Percentiles rank a stretch among this genome's conserved stretches.
phyloP scores from a whole-genome alignment of 2,113 vertebrate species.

The Prunella fulvescens region DNA sequence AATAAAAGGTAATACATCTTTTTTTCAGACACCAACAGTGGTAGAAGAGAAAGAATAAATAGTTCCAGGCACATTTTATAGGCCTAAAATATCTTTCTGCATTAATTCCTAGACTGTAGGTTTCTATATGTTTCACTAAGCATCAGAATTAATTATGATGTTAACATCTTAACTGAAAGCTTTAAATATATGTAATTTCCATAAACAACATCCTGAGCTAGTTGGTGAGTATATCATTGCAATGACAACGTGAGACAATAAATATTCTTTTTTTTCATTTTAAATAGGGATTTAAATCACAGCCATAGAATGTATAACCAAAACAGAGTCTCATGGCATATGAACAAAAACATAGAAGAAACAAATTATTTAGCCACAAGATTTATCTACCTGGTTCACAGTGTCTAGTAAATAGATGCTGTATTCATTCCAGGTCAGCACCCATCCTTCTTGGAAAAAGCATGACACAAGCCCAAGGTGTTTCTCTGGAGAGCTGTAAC shows the following conservation, averaged over 20 bases:
- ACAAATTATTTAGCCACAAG: background rate
- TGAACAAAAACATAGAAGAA: background rate
- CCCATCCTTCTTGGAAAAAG: conserved; percentile 89
- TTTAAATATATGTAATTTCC: background rate
- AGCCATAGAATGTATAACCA: background rate
- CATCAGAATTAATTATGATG: background rate
- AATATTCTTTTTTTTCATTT: background rate
- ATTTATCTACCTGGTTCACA: conserved; percentile 79
- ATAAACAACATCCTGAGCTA: background rate
- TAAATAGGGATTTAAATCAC: background rate
- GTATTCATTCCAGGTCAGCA: conserved; percentile 96
- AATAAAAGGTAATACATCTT: background rate
- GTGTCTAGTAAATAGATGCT: conserved; percentile 91
- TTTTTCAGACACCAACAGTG: background rate
- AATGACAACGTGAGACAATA: background rate
- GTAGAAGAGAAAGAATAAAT: background rate
- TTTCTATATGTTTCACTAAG: background rate
- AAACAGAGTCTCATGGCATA: background rate
- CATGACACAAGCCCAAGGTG: conserved; percentile 89
- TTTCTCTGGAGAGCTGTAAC: conserved; percentile 77
- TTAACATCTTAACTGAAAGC: background rate
- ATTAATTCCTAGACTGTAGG: background rate
- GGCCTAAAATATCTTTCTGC: background rate
- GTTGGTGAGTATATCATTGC: background rate
- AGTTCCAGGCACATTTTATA: background rate